These are phyloP conservation scores for Pipra filicauda DNA, from an alignment of 2,113 vertebrate genomes.

Conservation along the genomic window DNA sequence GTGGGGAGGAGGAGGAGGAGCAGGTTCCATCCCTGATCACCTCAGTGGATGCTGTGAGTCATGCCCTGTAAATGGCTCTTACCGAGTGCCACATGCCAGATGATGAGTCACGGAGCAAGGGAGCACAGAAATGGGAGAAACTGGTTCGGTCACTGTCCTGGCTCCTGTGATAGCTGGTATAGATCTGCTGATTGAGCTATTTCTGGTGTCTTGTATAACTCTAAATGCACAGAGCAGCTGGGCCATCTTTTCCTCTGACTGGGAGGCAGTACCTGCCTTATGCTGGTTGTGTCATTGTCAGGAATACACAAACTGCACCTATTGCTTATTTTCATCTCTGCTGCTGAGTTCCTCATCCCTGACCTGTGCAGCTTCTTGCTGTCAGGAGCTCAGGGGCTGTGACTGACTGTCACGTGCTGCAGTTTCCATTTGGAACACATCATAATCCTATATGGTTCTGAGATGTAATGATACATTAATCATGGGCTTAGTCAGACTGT, in stretches of 20 bases:
- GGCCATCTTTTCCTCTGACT: neutral
- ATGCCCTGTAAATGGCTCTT: neutral
- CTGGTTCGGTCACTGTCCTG: neutral
- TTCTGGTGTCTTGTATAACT: neutral
- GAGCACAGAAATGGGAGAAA: slow-evolving; percentile 43
- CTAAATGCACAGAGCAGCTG: neutral
- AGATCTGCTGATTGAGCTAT: neutral
- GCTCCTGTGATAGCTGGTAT: neutral
- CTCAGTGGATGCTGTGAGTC: neutral
- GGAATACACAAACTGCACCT: neutral
- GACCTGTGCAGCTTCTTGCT: neutral
- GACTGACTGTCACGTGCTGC: neutral
- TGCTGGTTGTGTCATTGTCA: neutral
- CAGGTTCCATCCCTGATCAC: neutral
- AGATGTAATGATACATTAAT: neutral
- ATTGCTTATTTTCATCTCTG: neutral
- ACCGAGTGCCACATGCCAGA: neutral
- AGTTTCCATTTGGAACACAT: slow-evolving; percentile 1
- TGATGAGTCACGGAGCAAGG: slow-evolving; percentile 35
- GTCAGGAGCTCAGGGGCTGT: neutral
- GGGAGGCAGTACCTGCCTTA: neutral
- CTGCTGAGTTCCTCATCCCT: neutral
- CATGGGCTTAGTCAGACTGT: neutral
- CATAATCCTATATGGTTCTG: neutral
- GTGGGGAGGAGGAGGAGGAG: neutral